Conservation (phyloP, 2,888 invertebrate species). For the Odontothrips loti region DNA sequence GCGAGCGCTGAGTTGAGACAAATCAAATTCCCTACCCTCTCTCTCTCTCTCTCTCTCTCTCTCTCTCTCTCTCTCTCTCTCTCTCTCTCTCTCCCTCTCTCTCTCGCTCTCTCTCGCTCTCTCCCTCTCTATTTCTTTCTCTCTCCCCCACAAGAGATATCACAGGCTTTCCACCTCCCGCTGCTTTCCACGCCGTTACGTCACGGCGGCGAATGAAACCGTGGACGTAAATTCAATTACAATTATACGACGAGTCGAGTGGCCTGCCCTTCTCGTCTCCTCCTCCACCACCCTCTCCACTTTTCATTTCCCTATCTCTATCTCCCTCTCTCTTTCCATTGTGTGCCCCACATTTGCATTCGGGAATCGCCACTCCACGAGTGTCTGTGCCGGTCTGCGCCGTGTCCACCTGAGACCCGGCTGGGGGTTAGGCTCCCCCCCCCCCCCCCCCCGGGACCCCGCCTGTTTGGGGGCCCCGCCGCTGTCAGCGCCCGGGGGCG, state of each 20-base stretch:
- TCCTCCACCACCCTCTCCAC: not conserved
- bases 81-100: not conserved
- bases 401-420: not conserved
- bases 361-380: conserved; percentile 3
- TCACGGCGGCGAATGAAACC: conserved; percentile 1
- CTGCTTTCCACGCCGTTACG: conserved; percentile 4
- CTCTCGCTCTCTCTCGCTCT: not conserved
- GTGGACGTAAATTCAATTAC: conserved; percentile 5
- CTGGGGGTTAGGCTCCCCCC: not conserved
- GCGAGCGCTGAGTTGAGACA: conserved; percentile 10
- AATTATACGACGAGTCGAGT: conserved; percentile 8
- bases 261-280: not conserved
- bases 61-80: not conserved
- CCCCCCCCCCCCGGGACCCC: not conserved
- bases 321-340: not conserved
- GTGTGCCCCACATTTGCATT: conserved; percentile 16
- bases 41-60: not conserved
- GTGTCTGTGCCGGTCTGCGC: not conserved
- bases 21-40: not conserved
- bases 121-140: not conserved
- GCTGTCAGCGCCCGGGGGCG: not conserved
- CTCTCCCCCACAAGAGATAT: not conserved
- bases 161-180: not conserved
- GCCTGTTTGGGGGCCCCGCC: too few relatives aligned
- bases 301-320: not conserved